Base-by-base conservation (phyloP, 1,140 invertebrate genomes). In the Orius laevigatus region DNA sequence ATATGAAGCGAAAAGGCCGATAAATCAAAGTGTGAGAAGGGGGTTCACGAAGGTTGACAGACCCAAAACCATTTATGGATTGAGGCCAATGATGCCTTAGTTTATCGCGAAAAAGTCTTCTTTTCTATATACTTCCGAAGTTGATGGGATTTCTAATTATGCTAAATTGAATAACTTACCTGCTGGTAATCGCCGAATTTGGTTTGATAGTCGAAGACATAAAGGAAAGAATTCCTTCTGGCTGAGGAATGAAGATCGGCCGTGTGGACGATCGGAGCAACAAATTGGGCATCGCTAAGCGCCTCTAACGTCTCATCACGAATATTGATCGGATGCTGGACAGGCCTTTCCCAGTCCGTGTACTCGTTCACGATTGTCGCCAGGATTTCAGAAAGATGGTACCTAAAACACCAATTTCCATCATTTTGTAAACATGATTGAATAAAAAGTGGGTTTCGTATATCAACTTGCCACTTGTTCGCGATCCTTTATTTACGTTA, bases 321-420 rank as follows among this genome's bases (percentile, higher is more conserved):
- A 12, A 60, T 59, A 36, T 58, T 60, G 55, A 90, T 83, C 18
- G 89, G 88, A 74, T 93, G 87, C 59, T 90, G 85, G 6, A 89
- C 78, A 2, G 90, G 87, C 55, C 84, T 72, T 59, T 93, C 88
- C 92, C 92, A 96, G 62, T 96, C 90, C 2, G 89, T 95, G 64
- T 98, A 98, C 62, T 97, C 90, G 65, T 97, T 95, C 54, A 96
- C 82, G 56, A 87, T 85, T 6, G 84, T 86, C 2, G 84, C 84
- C 33, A 86, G 67, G 55, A 87, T 87, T 65, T 87, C 84, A 5
- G 79, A 79, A 35, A 84, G 68, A 63, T 87, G 84, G 62, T 60
- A 60, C 43, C 59, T 60, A 48, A 9, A 40, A 48, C 49, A 39
- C 8, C 25, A 20, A n/a, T n/a, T n/a, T n/a, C n/a, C n/a, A n/a